These are phyloP conservation scores for Notodonta ziczac DNA, from an alignment of 2,888 invertebrate species.

Conservation along the genomic window DNA sequence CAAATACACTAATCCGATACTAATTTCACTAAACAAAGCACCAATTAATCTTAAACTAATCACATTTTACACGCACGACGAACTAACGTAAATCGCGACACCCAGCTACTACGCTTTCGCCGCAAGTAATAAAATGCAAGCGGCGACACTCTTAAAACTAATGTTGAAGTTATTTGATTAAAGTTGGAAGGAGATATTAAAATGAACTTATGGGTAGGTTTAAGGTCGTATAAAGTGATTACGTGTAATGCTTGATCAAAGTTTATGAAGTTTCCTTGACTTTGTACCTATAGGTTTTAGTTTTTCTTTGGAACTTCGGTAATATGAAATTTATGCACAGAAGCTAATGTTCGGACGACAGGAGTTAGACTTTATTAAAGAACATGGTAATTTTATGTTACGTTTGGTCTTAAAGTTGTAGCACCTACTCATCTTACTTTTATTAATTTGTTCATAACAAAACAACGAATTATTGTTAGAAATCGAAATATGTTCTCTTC, in stretches of 20 bases:
- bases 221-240: conserved; percentile 7
- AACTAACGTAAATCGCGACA: conserved; percentile 21
- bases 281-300: not conserved
- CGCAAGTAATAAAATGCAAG: conserved; percentile 50
- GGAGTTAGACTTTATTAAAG: no score
- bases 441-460: no score
- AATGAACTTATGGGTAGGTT: not conserved
- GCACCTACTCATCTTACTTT: no score
- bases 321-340: not conserved
- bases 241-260: conserved; percentile 20
- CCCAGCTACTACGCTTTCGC: conserved; percentile 39
- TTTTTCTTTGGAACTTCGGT: not conserved
- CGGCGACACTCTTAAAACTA: conserved; percentile 30
- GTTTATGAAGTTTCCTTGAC: conserved; percentile 9
- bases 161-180: conserved; percentile 25
- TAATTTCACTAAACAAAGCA: conserved; percentile 5
- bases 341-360: no score
- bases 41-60: not conserved
- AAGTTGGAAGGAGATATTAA: conserved; percentile 3
- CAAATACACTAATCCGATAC: no score
- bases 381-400: no score
- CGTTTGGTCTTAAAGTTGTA: no score
- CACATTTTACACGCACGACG: not conserved
- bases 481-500: no score
- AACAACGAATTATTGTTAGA: no score